Evolutionary conservation across 2,797 vertebrate species (phyloP).

Genomic region (Anguilla pacifica): DNA sequence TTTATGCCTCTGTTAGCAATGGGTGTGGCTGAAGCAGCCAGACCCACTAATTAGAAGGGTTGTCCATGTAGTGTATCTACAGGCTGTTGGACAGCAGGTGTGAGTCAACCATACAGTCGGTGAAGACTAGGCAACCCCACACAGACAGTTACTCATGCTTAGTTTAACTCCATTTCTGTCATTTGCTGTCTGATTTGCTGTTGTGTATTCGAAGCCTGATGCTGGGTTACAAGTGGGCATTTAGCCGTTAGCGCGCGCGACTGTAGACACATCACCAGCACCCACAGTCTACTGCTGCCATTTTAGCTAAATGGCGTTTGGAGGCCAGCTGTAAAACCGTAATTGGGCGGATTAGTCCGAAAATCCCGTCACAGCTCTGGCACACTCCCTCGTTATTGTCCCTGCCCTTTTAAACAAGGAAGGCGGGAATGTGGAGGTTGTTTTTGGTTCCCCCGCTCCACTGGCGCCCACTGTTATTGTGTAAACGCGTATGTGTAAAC

Average conservation of each 20-base stretch:
- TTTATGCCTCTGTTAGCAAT: too few species aligned
- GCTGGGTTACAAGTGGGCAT: constrained; percentile 15
- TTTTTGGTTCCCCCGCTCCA: constrained; percentile 54
- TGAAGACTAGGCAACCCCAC: constrained; percentile 29
- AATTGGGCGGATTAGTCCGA: constrained; percentile 6
- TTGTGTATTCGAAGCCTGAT: constrained; percentile 31
- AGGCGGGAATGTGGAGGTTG: constrained; percentile 46
- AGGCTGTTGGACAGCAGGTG: constrained; percentile 62
- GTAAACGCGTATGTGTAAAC: constrained; percentile 7
- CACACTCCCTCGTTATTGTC: constrained; percentile 42
- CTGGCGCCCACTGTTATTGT: constrained; percentile 41
- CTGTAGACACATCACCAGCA: constrained; percentile 39
- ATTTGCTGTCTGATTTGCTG: constrained; percentile 42
- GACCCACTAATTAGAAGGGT: too few species aligned
- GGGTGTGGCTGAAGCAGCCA: too few species aligned
- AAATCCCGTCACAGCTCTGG: background rate
- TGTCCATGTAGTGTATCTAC: constrained; percentile 37
- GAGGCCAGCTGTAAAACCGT: constrained; percentile 28
- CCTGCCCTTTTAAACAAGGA: constrained; percentile 45
- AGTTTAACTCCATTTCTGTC: constrained; percentile 41
- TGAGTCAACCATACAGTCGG: constrained; percentile 63
- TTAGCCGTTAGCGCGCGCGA: constrained; percentile 38
- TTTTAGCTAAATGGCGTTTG: constrained; percentile 59
- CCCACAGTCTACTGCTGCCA: constrained; percentile 50
- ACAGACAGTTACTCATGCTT: constrained; percentile 48